Evolutionary conservation across 2,888 invertebrate genomes (phyloP).

Genomic region (Empis livida): DNA sequence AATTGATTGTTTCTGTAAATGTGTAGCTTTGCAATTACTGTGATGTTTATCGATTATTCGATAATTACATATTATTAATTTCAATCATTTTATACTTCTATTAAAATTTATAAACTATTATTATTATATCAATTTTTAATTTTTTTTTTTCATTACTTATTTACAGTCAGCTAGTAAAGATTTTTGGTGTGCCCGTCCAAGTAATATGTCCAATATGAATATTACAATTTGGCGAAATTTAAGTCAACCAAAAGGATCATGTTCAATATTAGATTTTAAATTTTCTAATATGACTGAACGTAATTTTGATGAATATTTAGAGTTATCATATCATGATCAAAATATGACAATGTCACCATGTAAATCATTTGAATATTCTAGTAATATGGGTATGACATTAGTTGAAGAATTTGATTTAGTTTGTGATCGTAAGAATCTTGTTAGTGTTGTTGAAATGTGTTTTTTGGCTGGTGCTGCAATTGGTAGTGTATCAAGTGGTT

Average conservation of each 20-base stretch:
- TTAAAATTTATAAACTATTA: too few relatives aligned
- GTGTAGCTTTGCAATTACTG: too few relatives aligned
- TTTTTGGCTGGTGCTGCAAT: conserved; percentile 50
- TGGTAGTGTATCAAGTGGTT: conserved; percentile 51
- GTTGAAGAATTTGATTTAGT: conserved; percentile 47
- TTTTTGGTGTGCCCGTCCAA: conserved; percentile 45
- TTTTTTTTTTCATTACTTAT: too few relatives aligned
- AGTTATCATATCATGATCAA: background rate
- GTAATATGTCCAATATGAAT: conserved; percentile 29
- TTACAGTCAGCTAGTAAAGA: conserved; percentile 38
- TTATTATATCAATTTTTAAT: too few relatives aligned
- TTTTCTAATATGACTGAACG: conserved; percentile 2
- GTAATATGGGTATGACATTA: conserved; percentile 37
- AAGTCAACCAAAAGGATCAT: conserved; percentile 39
- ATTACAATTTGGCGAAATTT: conserved; percentile 39
- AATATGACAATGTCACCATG: conserved; percentile 23
- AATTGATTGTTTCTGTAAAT: too few relatives aligned
- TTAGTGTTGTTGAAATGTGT: conserved; percentile 48
- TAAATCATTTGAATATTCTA: conserved; percentile 32
- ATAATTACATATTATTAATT: too few relatives aligned
- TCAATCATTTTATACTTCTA: too few relatives aligned
- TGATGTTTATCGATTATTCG: too few relatives aligned
- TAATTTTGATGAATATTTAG: conserved; percentile 9
- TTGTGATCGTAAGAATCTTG: conserved; percentile 41
- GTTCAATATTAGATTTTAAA: conserved; percentile 33